Evolutionary conservation across 2,113 vertebrate species (phyloP).

Genomic region (Rhodinocichla rosea): DNA sequence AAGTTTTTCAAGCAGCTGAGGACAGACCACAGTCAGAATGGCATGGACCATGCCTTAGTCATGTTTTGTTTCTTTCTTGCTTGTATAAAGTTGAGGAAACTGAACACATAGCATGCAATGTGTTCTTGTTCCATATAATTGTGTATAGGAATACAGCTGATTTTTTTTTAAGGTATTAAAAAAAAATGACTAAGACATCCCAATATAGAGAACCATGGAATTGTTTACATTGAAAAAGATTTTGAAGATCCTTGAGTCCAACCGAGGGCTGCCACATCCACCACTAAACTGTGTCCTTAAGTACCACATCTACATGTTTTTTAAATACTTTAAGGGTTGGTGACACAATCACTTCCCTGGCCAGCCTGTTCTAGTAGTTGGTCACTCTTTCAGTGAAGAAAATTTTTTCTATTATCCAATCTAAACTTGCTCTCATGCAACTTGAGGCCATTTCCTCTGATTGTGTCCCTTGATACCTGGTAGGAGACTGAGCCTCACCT

Average conservation of each 20-base stretch:
- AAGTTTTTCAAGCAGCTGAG: not conserved
- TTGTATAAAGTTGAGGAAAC: not conserved
- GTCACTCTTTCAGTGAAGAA: not conserved
- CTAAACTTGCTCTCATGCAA: accelerated
- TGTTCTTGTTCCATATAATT: not conserved
- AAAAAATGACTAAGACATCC: not conserved
- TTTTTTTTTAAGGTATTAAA: not conserved
- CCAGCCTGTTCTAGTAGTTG: not conserved
- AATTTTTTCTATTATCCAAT: not conserved
- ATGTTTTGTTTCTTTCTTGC: not conserved
- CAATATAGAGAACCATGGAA: not conserved
- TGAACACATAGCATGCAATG: not conserved
- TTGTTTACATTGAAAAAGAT: not conserved
- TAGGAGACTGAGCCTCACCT: not conserved
- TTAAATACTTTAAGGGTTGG: not conserved
- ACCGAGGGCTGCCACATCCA: not conserved
- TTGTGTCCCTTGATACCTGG: not conserved
- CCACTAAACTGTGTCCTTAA: not conserved
- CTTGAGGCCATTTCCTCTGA: not conserved
- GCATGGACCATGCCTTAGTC: not conserved
- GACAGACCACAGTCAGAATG: not conserved
- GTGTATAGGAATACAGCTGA: not conserved
- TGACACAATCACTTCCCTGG: not conserved
- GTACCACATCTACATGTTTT: not conserved
- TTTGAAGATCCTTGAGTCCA: not conserved